Evolutionary conservation across 1,140 invertebrate genomes (phyloP), one percentile per base, ranked within the genome.

Genomic region (Saccostrea glomerata): DNA sequence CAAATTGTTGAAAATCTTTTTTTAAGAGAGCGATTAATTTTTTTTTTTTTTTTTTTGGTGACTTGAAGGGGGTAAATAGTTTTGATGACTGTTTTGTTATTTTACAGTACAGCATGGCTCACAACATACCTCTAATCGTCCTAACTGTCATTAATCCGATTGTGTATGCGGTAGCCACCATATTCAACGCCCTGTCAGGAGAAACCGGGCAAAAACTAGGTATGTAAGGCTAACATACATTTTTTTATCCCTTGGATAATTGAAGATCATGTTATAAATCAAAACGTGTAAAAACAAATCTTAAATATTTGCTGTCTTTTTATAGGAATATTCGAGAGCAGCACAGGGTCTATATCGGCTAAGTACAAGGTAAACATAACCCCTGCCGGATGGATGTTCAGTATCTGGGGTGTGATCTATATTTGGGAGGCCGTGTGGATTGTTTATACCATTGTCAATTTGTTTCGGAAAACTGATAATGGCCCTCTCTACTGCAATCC

Each of bases 331-430:
- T 95, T 91, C 87, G 73, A 90, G 12, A 89, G 87, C 20, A 84
- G 55, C 1, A 92, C 87, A 12, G 92, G 90, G 2, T 82, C 86
- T n/a, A 88, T 93, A 3, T 93, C 93, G 0, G 91, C 91, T 88
- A 91, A 91, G 36, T 94, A 91, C 60, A 86, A 91, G 36, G 15
- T 90, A 15, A 88, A 90, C 7, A 92, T 93, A 25, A 93, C 93
- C 0, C 93, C 93, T 0, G 92, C 94, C 12, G 94, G 94, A 20
- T 93, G 92, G 91, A 94, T 93, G 7, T 94, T 94, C 89, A 91
- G 91, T 63, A 93, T 94, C 40, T 94, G 94, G 94, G 93, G 93
- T 13, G 89, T 94, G 25, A 94, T 94, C 36, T 94, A 94, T 87
- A 85, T 90, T 12, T 94, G 93, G 93, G 91, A 94, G 84, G 90